A percentile compares a stretch with the other conserved stretches of the same genome.
Evolutionary conservation across 2,888 invertebrate genomes (phyloP).

Genomic region (Andrena dorsata): DNA sequence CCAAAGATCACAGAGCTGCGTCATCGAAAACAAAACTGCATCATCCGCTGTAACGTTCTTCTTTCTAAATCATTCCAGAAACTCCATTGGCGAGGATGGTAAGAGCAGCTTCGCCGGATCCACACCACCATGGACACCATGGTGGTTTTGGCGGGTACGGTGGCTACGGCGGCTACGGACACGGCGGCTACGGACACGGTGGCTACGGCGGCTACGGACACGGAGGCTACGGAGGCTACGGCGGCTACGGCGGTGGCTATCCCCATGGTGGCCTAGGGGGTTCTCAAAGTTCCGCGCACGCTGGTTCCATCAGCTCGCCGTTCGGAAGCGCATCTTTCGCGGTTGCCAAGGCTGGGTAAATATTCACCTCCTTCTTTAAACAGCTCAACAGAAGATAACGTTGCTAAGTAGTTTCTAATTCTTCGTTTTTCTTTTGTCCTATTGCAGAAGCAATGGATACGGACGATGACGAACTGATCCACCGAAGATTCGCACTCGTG

Average conservation of each 20-base stretch:
- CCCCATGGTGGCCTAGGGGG: conserved; percentile 45
- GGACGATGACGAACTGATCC: conserved; percentile 47
- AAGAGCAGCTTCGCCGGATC: conserved; percentile 58
- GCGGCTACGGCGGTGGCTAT: conserved; percentile 32
- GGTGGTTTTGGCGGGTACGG: conserved; percentile 26
- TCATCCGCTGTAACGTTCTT: neutral
- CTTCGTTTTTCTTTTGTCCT: neutral
- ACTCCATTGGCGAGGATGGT: conserved; percentile 41
- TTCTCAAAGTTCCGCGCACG: conserved; percentile 58
- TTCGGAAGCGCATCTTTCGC: conserved; percentile 72
- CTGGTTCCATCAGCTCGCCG: conserved; percentile 71
- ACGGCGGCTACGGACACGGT: conserved; percentile 49
- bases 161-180: conserved; percentile 39
- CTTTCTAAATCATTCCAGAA: neutral
- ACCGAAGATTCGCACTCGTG: neutral
- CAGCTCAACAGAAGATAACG: neutral
- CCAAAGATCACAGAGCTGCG: too few species aligned
- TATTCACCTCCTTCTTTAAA: neutral
- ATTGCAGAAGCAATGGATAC: conserved; percentile 44
- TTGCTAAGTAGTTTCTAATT: neutral
- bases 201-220: conserved; percentile 29
- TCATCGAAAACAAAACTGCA: too few species aligned
- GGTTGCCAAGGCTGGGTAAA: conserved; percentile 67
- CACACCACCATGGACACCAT: conserved; percentile 37
- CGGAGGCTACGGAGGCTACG: conserved; percentile 44